phyloP scores from a whole-genome alignment of 2,113 vertebrate species.

The Circaetus cinerascens region DNA sequence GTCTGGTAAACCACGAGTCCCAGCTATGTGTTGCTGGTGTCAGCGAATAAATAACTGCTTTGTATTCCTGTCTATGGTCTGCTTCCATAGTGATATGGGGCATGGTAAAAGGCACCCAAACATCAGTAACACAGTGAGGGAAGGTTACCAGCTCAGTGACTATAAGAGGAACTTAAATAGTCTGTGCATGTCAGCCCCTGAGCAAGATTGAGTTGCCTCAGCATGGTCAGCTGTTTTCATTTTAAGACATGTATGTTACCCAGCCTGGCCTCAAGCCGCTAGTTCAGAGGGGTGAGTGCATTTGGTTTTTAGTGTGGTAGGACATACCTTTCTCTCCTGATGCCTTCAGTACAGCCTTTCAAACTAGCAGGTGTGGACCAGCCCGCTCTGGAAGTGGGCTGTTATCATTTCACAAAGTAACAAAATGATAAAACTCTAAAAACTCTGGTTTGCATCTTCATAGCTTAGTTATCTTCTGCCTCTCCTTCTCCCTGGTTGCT shows the following conservation, averaged over 20 bases:
- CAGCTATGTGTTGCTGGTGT: fast-evolving
- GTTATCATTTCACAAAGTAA: not conserved
- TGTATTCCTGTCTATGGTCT: not conserved
- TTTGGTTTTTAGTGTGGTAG: not conserved
- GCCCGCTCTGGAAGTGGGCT: not conserved
- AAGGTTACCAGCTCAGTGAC: not conserved
- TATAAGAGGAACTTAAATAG: not conserved
- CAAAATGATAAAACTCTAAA: not conserved
- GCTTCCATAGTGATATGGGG: not conserved
- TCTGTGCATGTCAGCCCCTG: too few species aligned
- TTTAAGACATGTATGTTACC: not conserved
- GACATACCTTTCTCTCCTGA: not conserved
- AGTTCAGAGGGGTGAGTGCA: not conserved
- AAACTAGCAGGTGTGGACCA: not conserved
- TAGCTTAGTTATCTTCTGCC: not conserved
- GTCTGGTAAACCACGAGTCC: not conserved
- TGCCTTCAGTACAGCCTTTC: not conserved
- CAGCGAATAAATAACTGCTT: not conserved
- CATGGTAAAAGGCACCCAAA: not conserved
- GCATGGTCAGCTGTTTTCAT: not conserved
- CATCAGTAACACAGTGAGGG: not conserved
- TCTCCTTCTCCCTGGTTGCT: not conserved
- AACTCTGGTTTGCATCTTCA: not conserved
- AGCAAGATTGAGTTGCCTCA: not conserved
- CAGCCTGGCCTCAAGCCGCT: not conserved